A percentile compares a stretch with the other conserved stretches of the same genome.
phyloP scores from a whole-genome alignment of 2,888 invertebrate genomes.

The Diplazon laetatorius region DNA sequence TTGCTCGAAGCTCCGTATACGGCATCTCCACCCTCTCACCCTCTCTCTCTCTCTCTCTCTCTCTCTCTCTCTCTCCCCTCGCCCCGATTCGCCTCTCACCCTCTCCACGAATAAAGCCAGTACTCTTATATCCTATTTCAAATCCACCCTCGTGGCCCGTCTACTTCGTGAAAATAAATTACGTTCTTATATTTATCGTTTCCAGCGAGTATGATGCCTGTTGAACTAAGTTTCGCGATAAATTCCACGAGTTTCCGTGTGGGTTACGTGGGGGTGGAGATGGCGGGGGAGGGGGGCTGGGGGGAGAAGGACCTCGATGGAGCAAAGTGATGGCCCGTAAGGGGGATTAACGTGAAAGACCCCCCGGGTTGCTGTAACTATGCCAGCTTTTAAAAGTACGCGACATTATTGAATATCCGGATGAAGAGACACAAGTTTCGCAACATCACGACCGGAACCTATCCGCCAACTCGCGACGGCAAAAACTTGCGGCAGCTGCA shows the following conservation, averaged over 20 bases:
- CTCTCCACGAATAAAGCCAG: constrained; percentile 1
- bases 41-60: too few relatives aligned
- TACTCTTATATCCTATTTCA: background rate
- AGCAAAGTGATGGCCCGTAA: constrained; percentile 36
- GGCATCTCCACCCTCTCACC: too few relatives aligned
- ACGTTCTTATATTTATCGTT: background rate
- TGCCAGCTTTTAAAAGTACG: constrained; percentile 9
- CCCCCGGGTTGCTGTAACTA: background rate
- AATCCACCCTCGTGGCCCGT: background rate
- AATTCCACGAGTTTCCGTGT: background rate
- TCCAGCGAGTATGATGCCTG: background rate
- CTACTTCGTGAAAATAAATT: constrained; percentile 3
- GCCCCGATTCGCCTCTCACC: too few relatives aligned
- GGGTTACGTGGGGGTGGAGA: background rate
- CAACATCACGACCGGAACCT: constrained; percentile 9
- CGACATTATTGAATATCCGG: constrained; percentile 58
- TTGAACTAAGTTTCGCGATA: background rate
- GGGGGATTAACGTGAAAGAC: constrained; percentile 1
- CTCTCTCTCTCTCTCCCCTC: too few relatives aligned
- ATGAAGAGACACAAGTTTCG: constrained; percentile 44
- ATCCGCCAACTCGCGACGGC: too few relatives aligned
- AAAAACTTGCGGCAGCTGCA: constrained; percentile 39
- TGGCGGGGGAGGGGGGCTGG: too few relatives aligned
- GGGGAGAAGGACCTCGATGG: background rate
- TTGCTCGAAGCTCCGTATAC: constrained; percentile 5